Evolutionary conservation across 2,888 invertebrate genomes (phyloP), one percentile per base, ranked within the genome.

Genomic region (Beris chalybata): DNA sequence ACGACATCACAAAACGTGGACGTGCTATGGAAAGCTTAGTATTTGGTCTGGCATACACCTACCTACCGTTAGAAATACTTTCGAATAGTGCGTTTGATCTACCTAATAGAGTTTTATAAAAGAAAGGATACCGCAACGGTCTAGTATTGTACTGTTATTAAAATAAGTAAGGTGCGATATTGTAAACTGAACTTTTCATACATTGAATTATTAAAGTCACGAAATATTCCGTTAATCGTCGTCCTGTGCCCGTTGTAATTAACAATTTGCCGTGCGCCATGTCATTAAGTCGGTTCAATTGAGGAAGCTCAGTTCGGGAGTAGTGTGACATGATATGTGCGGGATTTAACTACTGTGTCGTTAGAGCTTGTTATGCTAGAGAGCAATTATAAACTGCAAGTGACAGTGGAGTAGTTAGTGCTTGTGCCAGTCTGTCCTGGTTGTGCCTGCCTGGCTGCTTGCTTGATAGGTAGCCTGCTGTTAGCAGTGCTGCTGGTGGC

Each of bases 1-100:
- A 71, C 70, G 71, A 72, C 70, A 70, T 70, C 70, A 67, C 70
- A 71, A 64, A 66, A 71, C 66, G 66, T 67, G 69, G 71, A 71
- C 69, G 70, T 71, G 68, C 64, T 4, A 38, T 4, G 38, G 38
- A 38, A 38, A 38, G 38, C 38, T 38, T 9, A 38, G 38, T 5
- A 5, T 5, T 9, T 38, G 9, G 38, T 38, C 38, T 38, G 38
- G 38, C 3, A 38, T 38, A 38, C 9, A 38, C 38, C 38, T 22
- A 22, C 22, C 22, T 22, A 22, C 22, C 22, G 22, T 22, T 22
- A 22, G 22, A 22, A 22, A 2, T 22, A 22, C 22, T 22, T 22
- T 22, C 22, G 22, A 22, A 22, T 22, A 22, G 22, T 22, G 22
- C 22, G 22, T 22, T 22, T 2, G 2, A 22, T 22, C 22, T 22